Evolutionary conservation across 1,140 invertebrate genomes (phyloP), one percentile per base, ranked within the genome.

Genomic region (Matsumurasca onukii): DNA sequence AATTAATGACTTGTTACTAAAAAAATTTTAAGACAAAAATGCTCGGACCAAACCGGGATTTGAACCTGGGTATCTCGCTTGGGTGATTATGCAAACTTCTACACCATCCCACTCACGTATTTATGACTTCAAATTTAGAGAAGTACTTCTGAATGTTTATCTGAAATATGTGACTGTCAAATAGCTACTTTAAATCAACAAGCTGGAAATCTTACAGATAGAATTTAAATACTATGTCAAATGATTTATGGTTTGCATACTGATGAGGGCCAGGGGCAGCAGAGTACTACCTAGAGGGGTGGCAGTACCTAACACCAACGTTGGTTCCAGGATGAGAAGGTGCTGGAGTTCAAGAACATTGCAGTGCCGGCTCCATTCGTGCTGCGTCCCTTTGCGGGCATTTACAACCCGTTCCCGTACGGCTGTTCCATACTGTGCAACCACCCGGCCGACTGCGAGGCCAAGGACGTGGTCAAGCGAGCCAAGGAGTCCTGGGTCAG

Each of bases 361-460:
- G 45, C 45, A 20, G 34, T n/a, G n/a, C 63, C 63, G 55, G 88
- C 88, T 0, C 88, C 88, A 20, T 88, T 86, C 71, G 82, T 84
- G 68, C 79, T 91, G 27, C 86, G 90, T 67, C 90, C 90, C 0
- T 92, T 91, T 72, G 88, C 91, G 2, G 88, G 88, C 9, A 80
- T 92, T 0, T 92, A 86, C 78, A 92, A 93, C 79, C 91, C 91
- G 1, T 93, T 88, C 77, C 84, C 89, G 1, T 86, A 87, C 70
- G 86, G 86, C 13, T 93, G 91, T 76, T 93, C 91, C 0, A 84
- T 92, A 3, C 80, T 92, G 1, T 92, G 91, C 80, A 92, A 93
- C 75, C 91, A 93, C 80, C 91, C 91, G 0, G 86, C 88, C 15
- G 89, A 91, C 67, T 84, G 81, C 22, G 88, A 89, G 69, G 86